Evolutionary conservation across 2,113 vertebrate genomes (phyloP).

Genomic region (Leptobrachium ailaonicum): DNA sequence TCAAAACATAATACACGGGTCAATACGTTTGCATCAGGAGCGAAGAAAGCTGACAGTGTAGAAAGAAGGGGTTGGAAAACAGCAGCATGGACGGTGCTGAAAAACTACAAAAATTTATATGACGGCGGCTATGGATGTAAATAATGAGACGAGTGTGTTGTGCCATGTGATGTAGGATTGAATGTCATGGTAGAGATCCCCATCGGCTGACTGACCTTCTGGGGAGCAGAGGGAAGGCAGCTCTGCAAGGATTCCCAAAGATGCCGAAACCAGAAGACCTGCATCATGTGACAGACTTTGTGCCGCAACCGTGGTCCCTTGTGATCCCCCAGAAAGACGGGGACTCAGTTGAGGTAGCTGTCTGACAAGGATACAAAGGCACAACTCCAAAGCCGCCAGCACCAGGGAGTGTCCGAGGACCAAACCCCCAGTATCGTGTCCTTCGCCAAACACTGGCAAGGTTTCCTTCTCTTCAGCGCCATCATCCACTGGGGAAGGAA

Average conservation of each 20-base stretch:
- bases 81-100: too few species aligned
- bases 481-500: constrained; percentile 80
- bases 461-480: constrained; percentile 96
- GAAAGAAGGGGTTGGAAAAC: too few species aligned
- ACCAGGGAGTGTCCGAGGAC: constrained; percentile 89
- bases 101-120: too few species aligned
- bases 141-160: too few species aligned
- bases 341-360: constrained; percentile 89
- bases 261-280: constrained; percentile 74
- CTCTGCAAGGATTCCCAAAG: constrained; percentile 84
- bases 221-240: constrained; percentile 90
- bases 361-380: constrained; percentile 87
- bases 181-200: too few species aligned
- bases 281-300: constrained; percentile 74
- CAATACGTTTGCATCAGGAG: too few species aligned
- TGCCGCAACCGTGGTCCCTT: constrained; percentile 64
- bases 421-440: constrained; percentile 89
- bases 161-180: too few species aligned
- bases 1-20: too few species aligned
- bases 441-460: constrained; percentile 90
- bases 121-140: too few species aligned
- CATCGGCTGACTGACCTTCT: constrained; percentile 73
- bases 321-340: constrained; percentile 75
- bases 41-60: too few species aligned
- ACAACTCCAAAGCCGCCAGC: constrained; percentile 84